Evolutionary conservation across 2,113 vertebrate genomes (phyloP).

Genomic region (Octodon degus): DNA sequence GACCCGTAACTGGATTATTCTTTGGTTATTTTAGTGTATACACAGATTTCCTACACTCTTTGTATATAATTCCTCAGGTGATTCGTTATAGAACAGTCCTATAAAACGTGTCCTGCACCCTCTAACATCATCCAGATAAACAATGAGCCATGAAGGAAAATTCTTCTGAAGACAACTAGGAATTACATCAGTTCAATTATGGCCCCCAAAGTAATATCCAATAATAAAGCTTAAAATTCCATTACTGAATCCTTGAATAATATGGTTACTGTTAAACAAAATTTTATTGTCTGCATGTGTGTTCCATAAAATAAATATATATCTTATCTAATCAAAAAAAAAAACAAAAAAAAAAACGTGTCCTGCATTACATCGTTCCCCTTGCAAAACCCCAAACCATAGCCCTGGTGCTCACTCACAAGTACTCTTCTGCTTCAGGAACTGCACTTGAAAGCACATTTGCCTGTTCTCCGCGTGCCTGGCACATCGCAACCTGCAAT

Average conservation of each 20-base stretch:
- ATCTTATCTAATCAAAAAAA: constrained; percentile 75
- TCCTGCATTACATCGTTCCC: too few relatives aligned
- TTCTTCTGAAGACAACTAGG: not conserved
- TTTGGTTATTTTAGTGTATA: too few relatives aligned
- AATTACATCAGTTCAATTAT: not conserved
- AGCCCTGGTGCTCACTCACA: not conserved
- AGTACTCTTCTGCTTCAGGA: not conserved
- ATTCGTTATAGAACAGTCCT: too few relatives aligned
- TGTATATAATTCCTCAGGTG: too few relatives aligned
- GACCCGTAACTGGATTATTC: too few relatives aligned
- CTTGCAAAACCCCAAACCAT: too few relatives aligned
- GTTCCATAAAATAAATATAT: constrained; percentile 77
- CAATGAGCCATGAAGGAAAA: not conserved
- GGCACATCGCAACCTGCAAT: not conserved
- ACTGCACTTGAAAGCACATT: not conserved
- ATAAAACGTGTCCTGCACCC: too few relatives aligned
- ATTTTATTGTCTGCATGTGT: constrained; percentile 67
- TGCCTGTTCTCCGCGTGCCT: not conserved
- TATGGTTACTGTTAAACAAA: constrained; percentile 49
- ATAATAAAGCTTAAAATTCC: constrained; percentile 54
- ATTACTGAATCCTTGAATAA: constrained; percentile 39
- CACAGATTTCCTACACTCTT: too few relatives aligned
- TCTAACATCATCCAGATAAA: not conserved
- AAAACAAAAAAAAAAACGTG: too few relatives aligned
- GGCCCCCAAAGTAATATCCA: not conserved